Conservation (phyloP, 1,140 invertebrate species). For the Nymphalis io region DNA sequence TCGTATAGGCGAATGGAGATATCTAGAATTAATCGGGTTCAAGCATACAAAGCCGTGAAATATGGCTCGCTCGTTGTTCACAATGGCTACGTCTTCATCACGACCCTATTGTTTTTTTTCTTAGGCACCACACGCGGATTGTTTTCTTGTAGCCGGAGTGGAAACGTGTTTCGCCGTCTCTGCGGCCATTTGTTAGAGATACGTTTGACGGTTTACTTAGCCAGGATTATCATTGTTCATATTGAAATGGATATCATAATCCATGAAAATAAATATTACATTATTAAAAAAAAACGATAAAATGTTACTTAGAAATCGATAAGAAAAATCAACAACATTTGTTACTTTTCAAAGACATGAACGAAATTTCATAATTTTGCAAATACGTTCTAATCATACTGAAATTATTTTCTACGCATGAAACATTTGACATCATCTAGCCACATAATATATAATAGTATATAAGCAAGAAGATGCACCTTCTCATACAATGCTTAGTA, state of each 20-base stretch:
- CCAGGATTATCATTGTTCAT: constrained; percentile 21
- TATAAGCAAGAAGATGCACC: neutral
- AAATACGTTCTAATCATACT: too few species aligned
- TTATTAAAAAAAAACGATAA: neutral
- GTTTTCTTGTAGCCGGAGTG: constrained; percentile 67
- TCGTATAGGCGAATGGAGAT: constrained; percentile 76
- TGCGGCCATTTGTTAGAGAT: constrained; percentile 57
- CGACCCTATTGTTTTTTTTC: constrained; percentile 76
- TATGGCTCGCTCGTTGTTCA: constrained; percentile 74
- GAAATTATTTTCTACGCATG: neutral
- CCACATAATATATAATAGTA: neutral
- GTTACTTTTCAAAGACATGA: too few species aligned
- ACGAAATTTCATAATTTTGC: too few species aligned
- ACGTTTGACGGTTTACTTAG: constrained; percentile 33
- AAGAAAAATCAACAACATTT: too few species aligned
- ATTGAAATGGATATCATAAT: neutral
- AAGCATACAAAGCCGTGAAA: constrained; percentile 78
- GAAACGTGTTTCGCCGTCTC: constrained; percentile 66
- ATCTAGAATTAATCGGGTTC: constrained; percentile 79
- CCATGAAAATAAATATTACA: neutral
- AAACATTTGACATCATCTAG: neutral
- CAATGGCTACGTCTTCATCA: constrained; percentile 80
- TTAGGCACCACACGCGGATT: constrained; percentile 69
- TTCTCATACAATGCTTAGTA: constrained; percentile 1
- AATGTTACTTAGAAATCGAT: neutral